These are phyloP conservation scores for Pollenia labialis DNA, from an alignment of 2,888 invertebrate genomes.

Conservation along the genomic window DNA sequence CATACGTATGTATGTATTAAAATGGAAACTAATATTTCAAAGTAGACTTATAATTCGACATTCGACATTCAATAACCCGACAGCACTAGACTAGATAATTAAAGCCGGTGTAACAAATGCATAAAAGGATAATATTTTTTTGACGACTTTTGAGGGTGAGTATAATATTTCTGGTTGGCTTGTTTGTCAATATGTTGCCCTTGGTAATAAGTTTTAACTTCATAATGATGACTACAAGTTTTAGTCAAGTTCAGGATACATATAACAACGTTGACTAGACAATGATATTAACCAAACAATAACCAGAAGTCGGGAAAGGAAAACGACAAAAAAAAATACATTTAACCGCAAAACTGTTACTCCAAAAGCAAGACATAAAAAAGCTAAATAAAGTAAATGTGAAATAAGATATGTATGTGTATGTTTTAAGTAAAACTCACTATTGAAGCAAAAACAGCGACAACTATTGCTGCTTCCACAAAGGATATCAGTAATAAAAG, in stretches of 20 bases:
- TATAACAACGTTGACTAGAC: constrained; percentile 44
- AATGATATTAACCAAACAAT: neutral
- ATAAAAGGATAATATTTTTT: constrained; percentile 26
- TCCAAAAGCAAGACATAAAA: constrained; percentile 11
- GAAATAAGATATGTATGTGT: constrained; percentile 78
- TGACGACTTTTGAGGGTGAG: neutral
- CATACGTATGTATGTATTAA: neutral
- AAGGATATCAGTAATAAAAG: constrained; percentile 59
- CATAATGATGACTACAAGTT: constrained; percentile 78
- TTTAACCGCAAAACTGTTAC: constrained; percentile 54
- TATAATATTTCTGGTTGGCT: constrained; percentile 50
- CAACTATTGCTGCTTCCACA: constrained; percentile 46
- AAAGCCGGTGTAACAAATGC: constrained; percentile 3
- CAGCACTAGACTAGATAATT: constrained; percentile 61
- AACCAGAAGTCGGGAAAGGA: constrained; percentile 30
- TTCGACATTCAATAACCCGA: constrained; percentile 44
- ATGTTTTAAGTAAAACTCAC: neutral
- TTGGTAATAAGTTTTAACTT: constrained; percentile 81
- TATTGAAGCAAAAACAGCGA: constrained; percentile 22
- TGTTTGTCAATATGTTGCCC: constrained; percentile 73
- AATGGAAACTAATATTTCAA: constrained; percentile 41
- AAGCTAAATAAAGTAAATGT: constrained; percentile 75
- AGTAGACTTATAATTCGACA: constrained; percentile 27
- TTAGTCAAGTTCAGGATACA: constrained; percentile 62
- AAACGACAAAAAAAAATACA: constrained; percentile 34